Evolutionary conservation across 2,888 invertebrate species (phyloP).

Genomic region (Gari tellinella): DNA sequence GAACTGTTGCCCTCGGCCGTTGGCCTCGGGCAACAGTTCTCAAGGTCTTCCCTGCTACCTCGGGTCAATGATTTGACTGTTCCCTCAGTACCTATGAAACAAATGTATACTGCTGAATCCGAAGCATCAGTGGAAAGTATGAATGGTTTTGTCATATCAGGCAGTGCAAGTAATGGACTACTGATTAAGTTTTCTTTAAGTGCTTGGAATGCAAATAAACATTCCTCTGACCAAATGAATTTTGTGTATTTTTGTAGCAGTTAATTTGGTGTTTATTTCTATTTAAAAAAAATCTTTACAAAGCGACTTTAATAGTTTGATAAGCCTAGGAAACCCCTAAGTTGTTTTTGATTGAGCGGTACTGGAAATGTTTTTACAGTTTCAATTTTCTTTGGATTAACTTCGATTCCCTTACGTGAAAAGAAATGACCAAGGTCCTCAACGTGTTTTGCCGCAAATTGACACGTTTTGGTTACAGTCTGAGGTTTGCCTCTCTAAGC

Average conservation of each 20-base stretch:
- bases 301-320: slow-evolving; percentile 55
- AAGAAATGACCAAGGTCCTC: slow-evolving; percentile 37
- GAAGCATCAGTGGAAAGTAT: slow-evolving; percentile 58
- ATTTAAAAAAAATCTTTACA: slow-evolving; percentile 47
- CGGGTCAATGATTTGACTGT: too few species aligned
- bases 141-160: slow-evolving; percentile 56
- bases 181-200: slow-evolving; percentile 66
- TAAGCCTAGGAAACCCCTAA: slow-evolving; percentile 45
- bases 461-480: slow-evolving; percentile 41
- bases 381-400: slow-evolving; percentile 43
- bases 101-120: slow-evolving; percentile 40
- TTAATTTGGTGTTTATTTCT: slow-evolving; percentile 50
- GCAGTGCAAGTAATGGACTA: slow-evolving; percentile 19
- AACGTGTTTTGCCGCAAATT: slow-evolving; percentile 24
- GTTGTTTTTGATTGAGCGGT: slow-evolving; percentile 44
- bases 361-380: slow-evolving; percentile 35
- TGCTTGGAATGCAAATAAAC: slow-evolving; percentile 39
- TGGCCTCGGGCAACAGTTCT: too few species aligned
- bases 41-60: too few species aligned
- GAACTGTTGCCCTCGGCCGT: too few species aligned
- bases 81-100: too few species aligned
- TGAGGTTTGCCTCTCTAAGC: slow-evolving; percentile 36
- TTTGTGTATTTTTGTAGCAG: slow-evolving; percentile 42
- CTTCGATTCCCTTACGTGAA: slow-evolving; percentile 48
- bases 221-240: slow-evolving; percentile 50